phyloP scores from a whole-genome alignment of 2,113 vertebrate species.

The Kryptolebias marmoratus region DNA sequence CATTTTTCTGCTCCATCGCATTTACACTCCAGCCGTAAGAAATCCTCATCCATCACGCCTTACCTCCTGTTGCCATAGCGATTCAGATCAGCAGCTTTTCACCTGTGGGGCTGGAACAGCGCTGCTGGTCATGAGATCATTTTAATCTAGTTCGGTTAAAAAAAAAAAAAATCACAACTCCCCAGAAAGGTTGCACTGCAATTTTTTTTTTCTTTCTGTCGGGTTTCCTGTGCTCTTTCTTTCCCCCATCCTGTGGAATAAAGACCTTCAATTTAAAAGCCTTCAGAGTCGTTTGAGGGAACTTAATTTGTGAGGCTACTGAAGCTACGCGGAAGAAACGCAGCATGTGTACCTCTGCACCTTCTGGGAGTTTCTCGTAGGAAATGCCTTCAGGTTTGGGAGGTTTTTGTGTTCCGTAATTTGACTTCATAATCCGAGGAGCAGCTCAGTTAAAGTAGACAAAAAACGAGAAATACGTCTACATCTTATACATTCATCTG shows the following conservation, averaged over 20 bases:
- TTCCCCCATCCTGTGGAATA: background rate
- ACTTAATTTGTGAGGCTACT: too few relatives aligned
- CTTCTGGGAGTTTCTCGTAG: too few relatives aligned
- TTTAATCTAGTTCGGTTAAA: background rate
- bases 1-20: conserved; percentile 32
- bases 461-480: too few relatives aligned
- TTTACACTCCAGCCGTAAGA: conserved; percentile 31
- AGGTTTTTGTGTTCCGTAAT: too few relatives aligned
- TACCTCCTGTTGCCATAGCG: conserved; percentile 55
- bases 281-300: too few relatives aligned
- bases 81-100: conserved; percentile 38
- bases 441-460: too few relatives aligned
- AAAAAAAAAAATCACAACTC: background rate
- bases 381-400: too few relatives aligned
- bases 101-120: conserved; percentile 10
- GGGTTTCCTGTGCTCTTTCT: background rate
- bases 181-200: background rate
- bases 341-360: too few relatives aligned
- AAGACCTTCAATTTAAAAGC: background rate
- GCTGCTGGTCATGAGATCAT: conserved; percentile 3
- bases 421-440: too few relatives aligned
- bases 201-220: background rate
- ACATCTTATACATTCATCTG: too few relatives aligned
- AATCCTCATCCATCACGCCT: conserved; percentile 26
- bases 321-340: too few relatives aligned